Evolutionary conservation across 2,113 vertebrate genomes (phyloP).

Genomic region (Micronycteris hirsuta): DNA sequence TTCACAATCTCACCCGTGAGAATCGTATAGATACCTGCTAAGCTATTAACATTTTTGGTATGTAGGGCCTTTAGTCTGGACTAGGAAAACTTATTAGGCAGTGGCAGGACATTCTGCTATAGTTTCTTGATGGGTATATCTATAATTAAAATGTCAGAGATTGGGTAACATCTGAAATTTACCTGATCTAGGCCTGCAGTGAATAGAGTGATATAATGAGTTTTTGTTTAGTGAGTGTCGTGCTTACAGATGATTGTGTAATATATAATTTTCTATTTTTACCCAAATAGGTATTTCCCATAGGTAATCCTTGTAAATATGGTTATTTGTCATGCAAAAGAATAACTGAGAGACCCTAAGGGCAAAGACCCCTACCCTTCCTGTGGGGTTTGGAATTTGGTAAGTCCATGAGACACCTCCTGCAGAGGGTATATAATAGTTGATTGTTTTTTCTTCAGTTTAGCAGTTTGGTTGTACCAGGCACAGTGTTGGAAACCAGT

Average conservation of each 20-base stretch:
- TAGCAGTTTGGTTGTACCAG: not conserved
- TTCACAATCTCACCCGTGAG: not conserved
- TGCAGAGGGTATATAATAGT: not conserved
- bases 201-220: not conserved
- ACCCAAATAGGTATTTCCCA: not conserved
- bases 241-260: not conserved
- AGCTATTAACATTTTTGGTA: not conserved
- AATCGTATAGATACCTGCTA: not conserved
- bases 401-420: not conserved
- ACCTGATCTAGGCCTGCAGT: not conserved
- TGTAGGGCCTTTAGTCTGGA: fast-evolving
- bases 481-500: not conserved
- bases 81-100: not conserved
- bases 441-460: not conserved
- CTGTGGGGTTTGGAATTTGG: not conserved
- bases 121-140: not conserved
- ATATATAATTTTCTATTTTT: not conserved
- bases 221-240: not conserved
- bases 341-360: not conserved
- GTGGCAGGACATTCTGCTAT: not conserved
- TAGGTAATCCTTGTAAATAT: not conserved
- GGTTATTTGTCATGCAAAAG: not conserved
- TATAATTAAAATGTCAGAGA: not conserved
- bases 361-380: not conserved
- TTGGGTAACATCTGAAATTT: not conserved